Evolutionary conservation across 1,140 invertebrate genomes (phyloP).

Genomic region (Linepithema humile): DNA sequence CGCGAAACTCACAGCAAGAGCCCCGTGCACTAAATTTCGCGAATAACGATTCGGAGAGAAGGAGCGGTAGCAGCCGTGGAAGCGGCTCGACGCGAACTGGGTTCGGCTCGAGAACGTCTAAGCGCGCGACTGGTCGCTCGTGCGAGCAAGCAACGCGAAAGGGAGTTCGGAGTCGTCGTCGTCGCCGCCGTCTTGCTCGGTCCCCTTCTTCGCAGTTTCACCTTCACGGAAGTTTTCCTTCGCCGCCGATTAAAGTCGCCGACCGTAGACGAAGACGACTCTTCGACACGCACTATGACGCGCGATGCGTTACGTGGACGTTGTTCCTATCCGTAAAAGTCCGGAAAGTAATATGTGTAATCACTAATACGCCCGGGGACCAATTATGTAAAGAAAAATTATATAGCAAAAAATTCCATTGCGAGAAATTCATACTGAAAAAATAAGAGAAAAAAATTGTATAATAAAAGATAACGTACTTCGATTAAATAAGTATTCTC

Average conservation of each 20-base stretch:
- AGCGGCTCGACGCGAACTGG: conserved; percentile 28
- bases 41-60: neutral
- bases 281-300: conserved; percentile 47
- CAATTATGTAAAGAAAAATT: conserved; percentile 1
- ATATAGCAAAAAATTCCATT: neutral
- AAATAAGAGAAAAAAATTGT: neutral
- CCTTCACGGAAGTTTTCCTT: conserved; percentile 65
- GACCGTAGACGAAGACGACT: conserved; percentile 43
- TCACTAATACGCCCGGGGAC: neutral
- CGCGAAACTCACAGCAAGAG: neutral
- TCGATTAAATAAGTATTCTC: neutral
- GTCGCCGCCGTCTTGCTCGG: conserved; percentile 39
- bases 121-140: conserved; percentile 57
- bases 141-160: conserved; percentile 53
- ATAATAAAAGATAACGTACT: neutral
- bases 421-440: neutral
- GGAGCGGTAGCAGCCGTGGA: neutral
- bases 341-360: conserved; percentile 20
- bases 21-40: neutral
- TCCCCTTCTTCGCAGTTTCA: conserved; percentile 66
- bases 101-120: conserved; percentile 46
- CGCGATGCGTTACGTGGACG: conserved; percentile 22
- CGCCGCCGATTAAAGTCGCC: conserved; percentile 37
- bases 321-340: conserved; percentile 3
- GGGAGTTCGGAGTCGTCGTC: conserved; percentile 25